Evolutionary conservation across 2,797 vertebrate genomes (phyloP).

Genomic region (Bovichtus diacanthus): DNA sequence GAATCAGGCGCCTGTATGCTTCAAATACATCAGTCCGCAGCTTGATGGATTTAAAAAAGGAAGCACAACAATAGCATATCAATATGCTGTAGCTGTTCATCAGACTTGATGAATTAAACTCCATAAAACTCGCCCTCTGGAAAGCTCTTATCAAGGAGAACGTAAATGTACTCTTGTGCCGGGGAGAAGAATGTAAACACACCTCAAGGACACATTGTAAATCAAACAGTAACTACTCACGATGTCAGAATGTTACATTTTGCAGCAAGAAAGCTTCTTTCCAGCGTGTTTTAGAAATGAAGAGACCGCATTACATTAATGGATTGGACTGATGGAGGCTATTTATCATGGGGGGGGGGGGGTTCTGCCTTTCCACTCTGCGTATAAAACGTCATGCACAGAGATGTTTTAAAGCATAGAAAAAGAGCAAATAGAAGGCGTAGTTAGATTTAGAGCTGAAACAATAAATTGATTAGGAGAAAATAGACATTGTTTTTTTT

Average conservation of each 20-base stretch:
- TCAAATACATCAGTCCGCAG: neutral
- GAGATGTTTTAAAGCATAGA: neutral
- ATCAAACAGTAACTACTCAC: conserved; percentile 26
- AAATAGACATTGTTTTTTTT: too few species aligned
- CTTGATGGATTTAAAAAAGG: neutral
- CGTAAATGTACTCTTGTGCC: conserved; percentile 12
- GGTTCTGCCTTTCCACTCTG: neutral
- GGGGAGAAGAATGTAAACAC: neutral
- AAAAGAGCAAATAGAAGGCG: neutral
- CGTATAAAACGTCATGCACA: neutral
- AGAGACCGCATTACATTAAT: neutral
- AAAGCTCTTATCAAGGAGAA: conserved; percentile 32
- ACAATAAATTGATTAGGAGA: neutral
- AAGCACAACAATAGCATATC: neutral
- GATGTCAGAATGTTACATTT: neutral
- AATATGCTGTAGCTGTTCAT: conserved; percentile 1
- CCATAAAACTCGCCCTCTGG: conserved; percentile 19
- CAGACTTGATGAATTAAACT: neutral
- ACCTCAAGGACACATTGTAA: conserved; percentile 32
- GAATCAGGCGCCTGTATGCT: neutral
- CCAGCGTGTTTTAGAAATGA: neutral
- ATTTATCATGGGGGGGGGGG: neutral
- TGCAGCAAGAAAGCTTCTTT: conserved; percentile 1
- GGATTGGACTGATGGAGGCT: neutral
- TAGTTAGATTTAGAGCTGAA: neutral